A percentile compares a stretch with the other conserved stretches of the same genome.
Conservation (phyloP, 2,797 vertebrate genomes). For the Lutra lutra region DNA sequence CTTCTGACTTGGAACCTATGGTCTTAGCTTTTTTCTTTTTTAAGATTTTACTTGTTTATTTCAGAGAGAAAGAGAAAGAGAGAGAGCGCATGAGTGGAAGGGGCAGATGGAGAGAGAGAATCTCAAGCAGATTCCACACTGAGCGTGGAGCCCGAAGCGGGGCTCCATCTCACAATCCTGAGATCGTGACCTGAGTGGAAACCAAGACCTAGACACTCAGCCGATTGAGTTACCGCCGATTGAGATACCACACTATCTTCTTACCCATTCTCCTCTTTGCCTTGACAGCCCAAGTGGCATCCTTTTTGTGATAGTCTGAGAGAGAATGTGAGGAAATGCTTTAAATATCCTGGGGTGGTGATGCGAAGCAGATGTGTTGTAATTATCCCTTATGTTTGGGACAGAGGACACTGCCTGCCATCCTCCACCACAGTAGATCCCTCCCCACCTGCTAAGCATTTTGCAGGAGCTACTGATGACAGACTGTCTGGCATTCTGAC, state of each 20-base stretch:
- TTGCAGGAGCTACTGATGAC: constrained; percentile 85
- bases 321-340: background rate
- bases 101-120: background rate
- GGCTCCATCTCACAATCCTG: background rate
- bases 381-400: background rate
- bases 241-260: background rate
- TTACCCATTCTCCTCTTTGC: background rate
- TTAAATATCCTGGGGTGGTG: background rate
- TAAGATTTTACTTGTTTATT: background rate
- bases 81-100: background rate
- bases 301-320: background rate
- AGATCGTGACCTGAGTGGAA: background rate
- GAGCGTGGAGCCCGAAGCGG: background rate
- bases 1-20: background rate
- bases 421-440: background rate
- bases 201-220: background rate
- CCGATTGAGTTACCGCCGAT: background rate
- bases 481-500: constrained; percentile 84
- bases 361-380: background rate
- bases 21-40: background rate
- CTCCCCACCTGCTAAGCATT: constrained; percentile 82
- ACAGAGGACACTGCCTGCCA: background rate
- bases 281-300: background rate
- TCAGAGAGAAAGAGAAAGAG: background rate
- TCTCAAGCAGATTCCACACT: background rate